A percentile compares a stretch with the other conserved stretches of the same genome.
These are phyloP conservation scores for Dasysyrphus tricinctus DNA, from an alignment of 2,888 invertebrate species.

Conservation along the genomic window DNA sequence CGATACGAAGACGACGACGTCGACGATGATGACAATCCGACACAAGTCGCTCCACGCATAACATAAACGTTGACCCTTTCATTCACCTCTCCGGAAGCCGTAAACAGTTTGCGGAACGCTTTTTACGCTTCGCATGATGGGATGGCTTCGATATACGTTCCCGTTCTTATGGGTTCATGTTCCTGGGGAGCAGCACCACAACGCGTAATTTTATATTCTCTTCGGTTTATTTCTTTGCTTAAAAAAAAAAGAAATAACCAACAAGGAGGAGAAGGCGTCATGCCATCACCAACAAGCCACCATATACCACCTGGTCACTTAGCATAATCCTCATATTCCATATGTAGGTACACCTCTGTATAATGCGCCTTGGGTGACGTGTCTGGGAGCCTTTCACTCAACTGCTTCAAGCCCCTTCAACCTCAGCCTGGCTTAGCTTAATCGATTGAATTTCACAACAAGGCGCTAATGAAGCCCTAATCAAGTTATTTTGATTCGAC, in stretches of 20 bases:
- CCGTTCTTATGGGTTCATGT: conserved; percentile 2
- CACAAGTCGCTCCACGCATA: conserved; percentile 60
- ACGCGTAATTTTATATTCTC: conserved; percentile 67
- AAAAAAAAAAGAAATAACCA: background rate
- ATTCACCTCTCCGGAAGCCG: conserved; percentile 71
- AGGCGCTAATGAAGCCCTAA: conserved; percentile 75
- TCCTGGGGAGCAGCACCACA: conserved; percentile 33
- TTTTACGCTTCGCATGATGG: conserved; percentile 24
- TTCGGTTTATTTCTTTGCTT: conserved; percentile 23
- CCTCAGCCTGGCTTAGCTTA: conserved; percentile 35
- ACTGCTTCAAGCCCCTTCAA: conserved; percentile 22
- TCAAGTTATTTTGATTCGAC: conserved; percentile 75
- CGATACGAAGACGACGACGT: background rate
- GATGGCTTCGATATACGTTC: conserved; percentile 50
- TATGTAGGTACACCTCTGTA: conserved; percentile 42
- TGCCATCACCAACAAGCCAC: conserved; percentile 29
- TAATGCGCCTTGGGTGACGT: conserved; percentile 59
- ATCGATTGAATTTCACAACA: conserved; percentile 73
- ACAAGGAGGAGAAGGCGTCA: conserved; percentile 41
- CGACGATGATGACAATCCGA: conserved; percentile 34
- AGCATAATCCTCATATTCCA: conserved; percentile 63
- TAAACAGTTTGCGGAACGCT: conserved; percentile 57
- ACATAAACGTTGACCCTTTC: conserved; percentile 65
- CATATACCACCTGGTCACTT: conserved; percentile 67
- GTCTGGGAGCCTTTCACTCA: conserved; percentile 49